Percentiles rank a stretch among this genome's conserved stretches.
Conservation (phyloP, 2,113 vertebrate genomes). For the zebrafish (Danio rerio) region GRCz12tu NC_133193.1:37508501-37509000, state of each 20-base stretch:
- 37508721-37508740: not conserved
- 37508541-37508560: slow-evolving; percentile 12
- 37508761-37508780: not conserved
- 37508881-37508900: slow-evolving; percentile 1
- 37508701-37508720: not conserved
- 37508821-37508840: slow-evolving; percentile 16
- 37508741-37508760: not conserved
- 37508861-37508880: not conserved
- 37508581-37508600: slow-evolving; percentile 41
- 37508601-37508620: slow-evolving; percentile 10
- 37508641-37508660: slow-evolving; percentile 33
- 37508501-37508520: not conserved
- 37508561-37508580: slow-evolving; percentile 29
- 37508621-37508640: slow-evolving; percentile 24
- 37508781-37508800: not conserved
- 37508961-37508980: not conserved
- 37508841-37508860: slow-evolving; percentile 3
- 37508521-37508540: not conserved
- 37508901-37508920: not conserved
- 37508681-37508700: slow-evolving; percentile 22
- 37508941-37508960: not conserved
- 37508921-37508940: slow-evolving; percentile 1
- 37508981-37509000: not conserved
- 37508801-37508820: not conserved
- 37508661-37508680: slow-evolving; percentile 35